Evolutionary conservation across 2,113 vertebrate genomes (phyloP).

Genomic region (Thunnus maccoyii): DNA sequence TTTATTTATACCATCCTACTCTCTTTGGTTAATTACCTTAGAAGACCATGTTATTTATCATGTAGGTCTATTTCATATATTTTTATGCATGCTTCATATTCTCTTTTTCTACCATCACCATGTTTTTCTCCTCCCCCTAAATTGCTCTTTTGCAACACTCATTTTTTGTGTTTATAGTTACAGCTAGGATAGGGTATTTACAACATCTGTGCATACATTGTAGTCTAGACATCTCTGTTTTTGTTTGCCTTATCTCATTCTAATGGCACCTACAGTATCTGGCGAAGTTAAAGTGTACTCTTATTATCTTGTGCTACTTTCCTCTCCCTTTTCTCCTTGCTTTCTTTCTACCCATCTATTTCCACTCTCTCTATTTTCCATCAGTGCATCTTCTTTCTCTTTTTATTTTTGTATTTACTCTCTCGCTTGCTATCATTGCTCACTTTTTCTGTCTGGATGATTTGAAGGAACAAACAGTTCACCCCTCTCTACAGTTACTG

Average conservation of each 20-base stretch:
- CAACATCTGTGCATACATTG: too few relatives aligned
- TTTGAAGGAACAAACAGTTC: slow-evolving; percentile 34
- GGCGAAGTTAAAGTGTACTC: not conserved
- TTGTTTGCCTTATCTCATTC: not conserved
- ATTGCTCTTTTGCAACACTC: too few relatives aligned
- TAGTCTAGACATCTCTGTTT: too few relatives aligned
- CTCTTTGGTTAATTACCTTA: not conserved
- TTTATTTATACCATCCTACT: not conserved
- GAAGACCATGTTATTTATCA: not conserved
- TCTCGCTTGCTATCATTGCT: slow-evolving; percentile 1
- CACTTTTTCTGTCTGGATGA: slow-evolving; percentile 18
- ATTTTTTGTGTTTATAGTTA: too few relatives aligned
- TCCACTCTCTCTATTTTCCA: not conserved
- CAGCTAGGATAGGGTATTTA: too few relatives aligned
- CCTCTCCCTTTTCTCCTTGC: not conserved
- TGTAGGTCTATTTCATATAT: not conserved
- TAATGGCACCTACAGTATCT: not conserved
- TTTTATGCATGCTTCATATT: slow-evolving; percentile 5
- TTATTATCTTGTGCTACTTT: not conserved
- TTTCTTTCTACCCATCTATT: not conserved
- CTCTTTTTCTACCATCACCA: not conserved
- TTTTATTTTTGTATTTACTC: not conserved
- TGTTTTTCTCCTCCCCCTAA: not conserved
- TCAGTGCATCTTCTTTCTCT: not conserved
- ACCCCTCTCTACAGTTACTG: slow-evolving; percentile 35